Evolutionary conservation across 1,140 invertebrate genomes (phyloP).

Genomic region (Anthonomus grandis): DNA sequence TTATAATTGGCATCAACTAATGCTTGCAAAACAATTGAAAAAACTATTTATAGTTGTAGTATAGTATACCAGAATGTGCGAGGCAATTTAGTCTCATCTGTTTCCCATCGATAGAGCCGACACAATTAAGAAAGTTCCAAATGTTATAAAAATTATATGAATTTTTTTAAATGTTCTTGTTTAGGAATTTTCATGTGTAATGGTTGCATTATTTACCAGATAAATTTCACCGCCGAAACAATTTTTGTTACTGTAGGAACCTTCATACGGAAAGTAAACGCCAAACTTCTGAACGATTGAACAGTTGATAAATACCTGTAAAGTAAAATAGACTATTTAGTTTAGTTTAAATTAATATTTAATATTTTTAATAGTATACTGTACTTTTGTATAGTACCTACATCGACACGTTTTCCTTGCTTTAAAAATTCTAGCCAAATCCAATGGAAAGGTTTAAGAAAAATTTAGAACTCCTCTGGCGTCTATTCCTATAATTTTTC

Average conservation of each 20-base stretch:
- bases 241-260: slow-evolving; percentile 34
- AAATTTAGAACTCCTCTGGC: slow-evolving; percentile 51
- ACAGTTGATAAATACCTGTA: slow-evolving; percentile 40
- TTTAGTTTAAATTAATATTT: slow-evolving; percentile 3
- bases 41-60: slow-evolving; percentile 52
- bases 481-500: too few relatives aligned
- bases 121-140: too few relatives aligned
- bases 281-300: slow-evolving; percentile 39
- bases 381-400: background rate
- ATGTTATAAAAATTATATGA: slow-evolving; percentile 42
- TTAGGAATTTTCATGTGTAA: slow-evolving; percentile 33
- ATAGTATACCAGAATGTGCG: slow-evolving; percentile 42
- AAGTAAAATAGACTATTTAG: slow-evolving; percentile 9
- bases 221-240: slow-evolving; percentile 37
- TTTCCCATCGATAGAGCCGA: slow-evolving; percentile 51
- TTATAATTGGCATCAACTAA: slow-evolving; percentile 48
- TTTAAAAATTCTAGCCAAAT: slow-evolving; percentile 50
- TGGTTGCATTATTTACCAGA: slow-evolving; percentile 40
- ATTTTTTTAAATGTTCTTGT: slow-evolving; percentile 37
- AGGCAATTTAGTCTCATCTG: slow-evolving; percentile 44
- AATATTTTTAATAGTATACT: slow-evolving; percentile 15
- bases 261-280: slow-evolving; percentile 37
- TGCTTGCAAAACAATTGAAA: slow-evolving; percentile 48
- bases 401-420: too few relatives aligned
- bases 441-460: slow-evolving; percentile 53